These are phyloP conservation scores for Coccyzus lansbergi DNA, from an alignment of 2,797 vertebrate genomes.

Conservation along the genomic window DNA sequence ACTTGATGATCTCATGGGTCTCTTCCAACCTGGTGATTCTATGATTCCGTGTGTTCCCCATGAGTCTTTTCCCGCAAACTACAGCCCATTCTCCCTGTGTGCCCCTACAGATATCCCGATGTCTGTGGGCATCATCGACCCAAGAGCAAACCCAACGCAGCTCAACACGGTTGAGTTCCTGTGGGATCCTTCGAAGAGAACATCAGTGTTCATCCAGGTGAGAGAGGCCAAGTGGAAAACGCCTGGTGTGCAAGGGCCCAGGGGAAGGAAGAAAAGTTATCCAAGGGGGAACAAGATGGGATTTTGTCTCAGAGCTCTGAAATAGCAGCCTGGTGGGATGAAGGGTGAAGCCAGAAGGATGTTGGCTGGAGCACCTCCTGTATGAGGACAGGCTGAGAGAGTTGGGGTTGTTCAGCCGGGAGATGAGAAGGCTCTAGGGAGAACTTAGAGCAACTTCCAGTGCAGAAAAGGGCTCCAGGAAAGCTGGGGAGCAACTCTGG, in stretches of 20 bases:
- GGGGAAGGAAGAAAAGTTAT: not conserved
- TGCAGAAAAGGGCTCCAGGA: too few species aligned
- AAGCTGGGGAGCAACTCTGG: too few species aligned
- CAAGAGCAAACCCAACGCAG: conserved; percentile 94
- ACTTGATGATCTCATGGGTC: too few species aligned
- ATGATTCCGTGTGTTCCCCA: accelerated
- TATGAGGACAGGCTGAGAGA: too few species aligned
- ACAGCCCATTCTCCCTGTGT: accelerated
- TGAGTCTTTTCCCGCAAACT: not conserved
- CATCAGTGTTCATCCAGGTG: conserved; percentile 98
- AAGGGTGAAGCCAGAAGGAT: too few species aligned
- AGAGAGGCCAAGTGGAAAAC: not conserved
- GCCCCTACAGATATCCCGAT: conserved; percentile 89
- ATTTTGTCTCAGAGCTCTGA: not conserved
- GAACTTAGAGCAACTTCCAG: too few species aligned
- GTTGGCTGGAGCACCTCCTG: too few species aligned
- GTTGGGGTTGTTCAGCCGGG: too few species aligned
- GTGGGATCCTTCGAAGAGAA: conserved; percentile 95
- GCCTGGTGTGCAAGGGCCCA: accelerated
- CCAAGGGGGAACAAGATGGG: too few species aligned
- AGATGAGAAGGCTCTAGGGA: too few species aligned
- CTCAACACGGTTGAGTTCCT: conserved; percentile 97
- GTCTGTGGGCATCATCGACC: conserved; percentile 96
- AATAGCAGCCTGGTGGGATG: too few species aligned
- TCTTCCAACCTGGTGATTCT: too few species aligned